Base-by-base conservation (phyloP, 2,113 vertebrate genomes). In the Benitochromis conjunctus region DNA sequence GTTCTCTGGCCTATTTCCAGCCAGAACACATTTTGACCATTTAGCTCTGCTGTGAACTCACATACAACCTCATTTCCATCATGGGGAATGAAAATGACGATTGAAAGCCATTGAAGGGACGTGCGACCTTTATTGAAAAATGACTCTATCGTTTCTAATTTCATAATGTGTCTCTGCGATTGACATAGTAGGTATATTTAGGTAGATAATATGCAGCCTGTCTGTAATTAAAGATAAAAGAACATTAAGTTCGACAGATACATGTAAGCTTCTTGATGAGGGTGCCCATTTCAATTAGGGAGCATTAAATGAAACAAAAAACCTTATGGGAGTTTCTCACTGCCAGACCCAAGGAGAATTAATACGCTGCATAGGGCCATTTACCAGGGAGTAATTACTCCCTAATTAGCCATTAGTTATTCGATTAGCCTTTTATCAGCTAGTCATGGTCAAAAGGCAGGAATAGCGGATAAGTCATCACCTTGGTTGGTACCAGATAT, bases 371-470 rank as follows among this genome's bases (percentile, higher is more conserved):
- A 88, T 90, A 87, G 94, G 94, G 83, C 93, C 96, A 95, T 96
- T 96, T 94, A 95, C 89, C 90, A 89, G 83, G 54, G 84, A 90
- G 85, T 95, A 96, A 97, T 96, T 96, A 95, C 94, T 91, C 91
- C 92, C 94, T 96, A 96, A 97, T 96, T 96, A 96, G 71, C 94
- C 93, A 95, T 96, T 95, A 96, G 95, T 96, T 96, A 96, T 96
- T 95, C 90, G 94, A 97, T 96, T 96, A 96, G 89, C 94, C 93
- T 90, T 95, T 95, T 94, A 95, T 96, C 95, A 96, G 93, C 95
- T 95, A 94, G 96, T 96, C 95, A 96, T 94, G 92, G 95, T 94
- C 94, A 95, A 94, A 95, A 94, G 92, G 93, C 93, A 94, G 92
- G 91, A 94, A 94, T 89, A 92, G 93, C 21, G 83, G 92, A 92